These are phyloP conservation scores for Tetragnatha montana DNA, from an alignment of 2,888 invertebrate genomes.

Conservation along the genomic window DNA sequence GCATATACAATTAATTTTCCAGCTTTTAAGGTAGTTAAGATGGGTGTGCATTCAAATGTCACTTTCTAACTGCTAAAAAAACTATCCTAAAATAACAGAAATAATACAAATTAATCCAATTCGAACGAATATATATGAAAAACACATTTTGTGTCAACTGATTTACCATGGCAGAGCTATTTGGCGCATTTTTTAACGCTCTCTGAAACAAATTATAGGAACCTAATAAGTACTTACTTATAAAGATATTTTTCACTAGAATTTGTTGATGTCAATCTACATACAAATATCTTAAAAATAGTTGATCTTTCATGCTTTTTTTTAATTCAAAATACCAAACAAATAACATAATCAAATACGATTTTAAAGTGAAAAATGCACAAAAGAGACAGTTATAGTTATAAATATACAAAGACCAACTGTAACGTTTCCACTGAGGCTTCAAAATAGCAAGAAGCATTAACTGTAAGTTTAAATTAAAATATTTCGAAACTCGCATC, in stretches of 20 bases:
- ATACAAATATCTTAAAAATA: background rate
- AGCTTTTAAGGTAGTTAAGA: no score
- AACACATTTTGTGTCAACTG: constrained; percentile 47
- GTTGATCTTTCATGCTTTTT: constrained; percentile 29
- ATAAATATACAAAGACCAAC: constrained; percentile 1
- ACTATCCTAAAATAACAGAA: no score
- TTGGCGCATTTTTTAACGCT: constrained; percentile 35
- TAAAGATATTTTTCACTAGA: constrained; percentile 1
- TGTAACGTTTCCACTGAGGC: background rate
- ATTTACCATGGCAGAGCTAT: constrained; percentile 28
- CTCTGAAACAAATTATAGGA: background rate
- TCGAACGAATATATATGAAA: constrained; percentile 15
- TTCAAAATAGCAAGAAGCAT: background rate
- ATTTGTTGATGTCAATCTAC: constrained; percentile 28
- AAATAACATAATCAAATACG: constrained; percentile 58
- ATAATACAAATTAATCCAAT: background rate
- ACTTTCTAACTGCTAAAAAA: no score
- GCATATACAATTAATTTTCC: no score
- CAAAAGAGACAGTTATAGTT: constrained; percentile 25
- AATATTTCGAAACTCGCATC: no score
- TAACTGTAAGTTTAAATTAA: no score
- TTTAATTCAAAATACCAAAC: constrained; percentile 43
- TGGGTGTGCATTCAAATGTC: no score
- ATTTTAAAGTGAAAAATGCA: constrained; percentile 42
- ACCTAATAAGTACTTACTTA: constrained; percentile 16